These are phyloP conservation scores for Coleophora flavipennella DNA, from an alignment of 2,888 invertebrate genomes.

Conservation along the genomic window DNA sequence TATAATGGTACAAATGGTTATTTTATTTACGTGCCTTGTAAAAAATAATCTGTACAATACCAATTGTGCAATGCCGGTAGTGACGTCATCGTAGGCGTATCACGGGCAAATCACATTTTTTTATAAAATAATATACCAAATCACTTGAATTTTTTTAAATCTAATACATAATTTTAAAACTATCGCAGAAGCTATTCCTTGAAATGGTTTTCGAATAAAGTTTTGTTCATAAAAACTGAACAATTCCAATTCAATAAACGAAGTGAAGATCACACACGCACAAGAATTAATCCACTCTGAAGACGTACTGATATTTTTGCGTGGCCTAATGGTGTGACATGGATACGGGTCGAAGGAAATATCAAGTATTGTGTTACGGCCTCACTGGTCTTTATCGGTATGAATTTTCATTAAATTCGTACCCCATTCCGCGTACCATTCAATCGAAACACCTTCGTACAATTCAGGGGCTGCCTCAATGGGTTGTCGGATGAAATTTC, in stretches of 20 bases:
- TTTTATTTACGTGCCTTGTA: no score
- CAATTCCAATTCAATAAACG: not conserved
- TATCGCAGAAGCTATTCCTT: no score
- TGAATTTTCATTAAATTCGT: conserved; percentile 69
- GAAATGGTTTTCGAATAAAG: no score
- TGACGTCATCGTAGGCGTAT: no score
- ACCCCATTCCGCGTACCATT: conserved; percentile 63
- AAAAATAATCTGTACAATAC: no score
- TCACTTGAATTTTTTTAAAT: no score
- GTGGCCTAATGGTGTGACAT: conserved; percentile 63
- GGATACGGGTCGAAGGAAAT: conserved; percentile 69
- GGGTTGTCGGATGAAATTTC: conserved; percentile 71
- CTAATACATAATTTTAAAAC: no score
- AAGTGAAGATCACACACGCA: conserved; percentile 25
- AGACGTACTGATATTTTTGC: conserved; percentile 68
- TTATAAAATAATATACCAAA: no score
- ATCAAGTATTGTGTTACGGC: conserved; percentile 67
- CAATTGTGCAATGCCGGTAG: no score
- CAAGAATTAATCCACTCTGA: conserved; percentile 52
- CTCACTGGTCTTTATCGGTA: conserved; percentile 67
- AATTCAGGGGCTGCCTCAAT: conserved; percentile 68
- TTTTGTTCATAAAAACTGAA: no score
- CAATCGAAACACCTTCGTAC: conserved; percentile 70
- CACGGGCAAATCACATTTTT: no score
- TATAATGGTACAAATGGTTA: no score